Percentiles rank a stretch among this genome's conserved stretches.
Conservation (phyloP, 2,888 invertebrate species). For the Slavum lentiscoides region DNA sequence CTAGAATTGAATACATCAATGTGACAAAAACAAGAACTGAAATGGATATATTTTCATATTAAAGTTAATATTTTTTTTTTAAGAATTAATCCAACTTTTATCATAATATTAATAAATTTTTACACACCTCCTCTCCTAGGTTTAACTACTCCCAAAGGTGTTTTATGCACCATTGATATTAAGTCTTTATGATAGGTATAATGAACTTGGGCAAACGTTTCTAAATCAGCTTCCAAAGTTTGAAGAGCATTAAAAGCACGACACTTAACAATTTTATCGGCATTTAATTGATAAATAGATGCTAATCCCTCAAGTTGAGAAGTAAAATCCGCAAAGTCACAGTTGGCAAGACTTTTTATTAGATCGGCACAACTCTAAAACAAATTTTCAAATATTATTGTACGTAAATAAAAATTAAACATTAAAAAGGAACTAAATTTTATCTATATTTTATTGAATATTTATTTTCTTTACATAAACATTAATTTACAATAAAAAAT, state of each 20-base stretch:
- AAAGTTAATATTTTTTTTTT: no score
- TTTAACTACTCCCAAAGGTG: conserved; percentile 84
- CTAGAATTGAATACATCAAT: no score
- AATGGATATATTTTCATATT: no score
- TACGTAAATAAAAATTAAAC: not conserved
- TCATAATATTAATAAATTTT: not conserved
- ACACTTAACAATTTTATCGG: conserved; percentile 91
- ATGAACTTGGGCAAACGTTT: conserved; percentile 77
- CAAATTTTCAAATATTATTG: not conserved
- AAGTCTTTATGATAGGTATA: conserved; percentile 71
- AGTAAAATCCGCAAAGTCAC: conserved; percentile 90
- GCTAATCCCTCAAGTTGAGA: conserved; percentile 87
- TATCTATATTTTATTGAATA: no score
- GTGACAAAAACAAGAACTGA: no score
- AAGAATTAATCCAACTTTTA: no score
- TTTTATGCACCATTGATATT: conserved; percentile 76
- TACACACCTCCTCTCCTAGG: conserved; percentile 75
- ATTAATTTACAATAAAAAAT: not conserved
- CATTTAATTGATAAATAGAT: conserved; percentile 90
- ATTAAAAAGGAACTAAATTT: no score
- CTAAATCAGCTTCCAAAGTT: conserved; percentile 87
- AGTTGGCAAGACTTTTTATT: conserved; percentile 77
- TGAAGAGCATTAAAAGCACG: conserved; percentile 92
- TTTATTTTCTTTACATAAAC: no score
- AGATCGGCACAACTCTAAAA: conserved; percentile 84